A percentile compares a stretch with the other conserved stretches of the same genome.
phyloP scores from a whole-genome alignment of 2,113 vertebrate genomes.

The Leptodactylus fuscus region DNA sequence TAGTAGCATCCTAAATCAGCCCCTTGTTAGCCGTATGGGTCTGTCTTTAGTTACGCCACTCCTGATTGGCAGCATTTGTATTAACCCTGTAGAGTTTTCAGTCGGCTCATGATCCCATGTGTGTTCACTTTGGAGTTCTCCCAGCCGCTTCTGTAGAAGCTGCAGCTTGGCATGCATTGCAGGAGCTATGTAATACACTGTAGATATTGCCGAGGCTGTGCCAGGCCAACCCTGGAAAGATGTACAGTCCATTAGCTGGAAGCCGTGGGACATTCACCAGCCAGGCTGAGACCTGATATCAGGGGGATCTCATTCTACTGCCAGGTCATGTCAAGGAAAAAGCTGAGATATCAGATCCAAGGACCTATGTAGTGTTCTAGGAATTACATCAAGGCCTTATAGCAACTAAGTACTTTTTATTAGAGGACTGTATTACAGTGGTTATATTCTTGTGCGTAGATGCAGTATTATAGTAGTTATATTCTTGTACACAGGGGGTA shows the following conservation, averaged over 20 bases:
- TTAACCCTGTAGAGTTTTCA: background rate
- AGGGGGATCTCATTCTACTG: constrained; percentile 4
- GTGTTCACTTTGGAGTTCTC: background rate
- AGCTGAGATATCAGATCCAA: background rate
- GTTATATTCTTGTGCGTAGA: background rate
- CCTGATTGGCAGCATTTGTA: background rate
- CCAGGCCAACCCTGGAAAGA: constrained; percentile 45
- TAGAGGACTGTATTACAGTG: background rate
- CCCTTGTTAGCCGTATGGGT: background rate
- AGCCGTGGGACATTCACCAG: background rate
- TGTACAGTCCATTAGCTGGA: constrained; percentile 1
- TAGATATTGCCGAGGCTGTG: constrained; percentile 9
- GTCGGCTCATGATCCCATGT: background rate
- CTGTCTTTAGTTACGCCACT: too few species aligned
- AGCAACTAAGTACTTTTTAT: too few species aligned
- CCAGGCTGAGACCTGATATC: constrained; percentile 3
- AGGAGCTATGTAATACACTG: constrained; percentile 35
- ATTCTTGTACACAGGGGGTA: too few species aligned
- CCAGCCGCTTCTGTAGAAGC: constrained; percentile 14
- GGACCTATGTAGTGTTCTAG: background rate
- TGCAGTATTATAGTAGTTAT: too few species aligned
- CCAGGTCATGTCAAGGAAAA: constrained; percentile 22
- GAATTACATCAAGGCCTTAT: background rate
- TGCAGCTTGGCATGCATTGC: constrained; percentile 26
- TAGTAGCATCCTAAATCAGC: background rate